These are phyloP conservation scores for Invenusta paracnida DNA, from an alignment of 2,888 invertebrate species.

Conservation along the genomic window DNA sequence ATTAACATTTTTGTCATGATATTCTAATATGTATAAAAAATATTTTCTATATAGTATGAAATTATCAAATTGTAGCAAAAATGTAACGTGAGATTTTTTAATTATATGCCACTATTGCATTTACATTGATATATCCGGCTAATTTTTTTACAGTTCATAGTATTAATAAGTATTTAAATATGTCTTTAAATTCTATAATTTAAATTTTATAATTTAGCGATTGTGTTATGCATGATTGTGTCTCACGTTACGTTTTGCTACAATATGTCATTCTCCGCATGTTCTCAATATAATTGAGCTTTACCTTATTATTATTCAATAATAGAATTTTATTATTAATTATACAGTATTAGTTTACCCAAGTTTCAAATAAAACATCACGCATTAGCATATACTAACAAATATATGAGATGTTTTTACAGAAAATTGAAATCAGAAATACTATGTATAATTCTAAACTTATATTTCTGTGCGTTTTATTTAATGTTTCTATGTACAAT, in stretches of 20 bases:
- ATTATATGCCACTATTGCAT: no score
- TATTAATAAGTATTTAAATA: not conserved
- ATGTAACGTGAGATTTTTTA: no score
- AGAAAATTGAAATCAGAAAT: not conserved
- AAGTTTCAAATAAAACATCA: not conserved
- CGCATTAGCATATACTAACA: no score
- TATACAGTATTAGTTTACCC: not conserved
- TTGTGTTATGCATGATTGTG: not conserved
- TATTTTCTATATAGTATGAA: no score
- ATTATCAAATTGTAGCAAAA: no score
- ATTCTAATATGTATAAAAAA: no score
- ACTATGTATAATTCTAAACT: not conserved
- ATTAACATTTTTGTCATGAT: no score
- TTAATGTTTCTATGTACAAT: not conserved
- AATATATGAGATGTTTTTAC: not conserved
- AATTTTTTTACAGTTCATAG: no score
- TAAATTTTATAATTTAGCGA: not conserved
- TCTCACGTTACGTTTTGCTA: not conserved
- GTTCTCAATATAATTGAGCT: not conserved
- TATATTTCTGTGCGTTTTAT: not conserved
- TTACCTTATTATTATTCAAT: not conserved
- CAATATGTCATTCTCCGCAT: not conserved
- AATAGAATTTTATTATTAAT: not conserved
- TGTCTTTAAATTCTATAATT: not conserved
- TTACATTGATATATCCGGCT: no score